A percentile compares a stretch with the other conserved stretches of the same genome.
phyloP scores from a whole-genome alignment of 2,797 vertebrate genomes.

The Amblyopsis hoosieri region DNA sequence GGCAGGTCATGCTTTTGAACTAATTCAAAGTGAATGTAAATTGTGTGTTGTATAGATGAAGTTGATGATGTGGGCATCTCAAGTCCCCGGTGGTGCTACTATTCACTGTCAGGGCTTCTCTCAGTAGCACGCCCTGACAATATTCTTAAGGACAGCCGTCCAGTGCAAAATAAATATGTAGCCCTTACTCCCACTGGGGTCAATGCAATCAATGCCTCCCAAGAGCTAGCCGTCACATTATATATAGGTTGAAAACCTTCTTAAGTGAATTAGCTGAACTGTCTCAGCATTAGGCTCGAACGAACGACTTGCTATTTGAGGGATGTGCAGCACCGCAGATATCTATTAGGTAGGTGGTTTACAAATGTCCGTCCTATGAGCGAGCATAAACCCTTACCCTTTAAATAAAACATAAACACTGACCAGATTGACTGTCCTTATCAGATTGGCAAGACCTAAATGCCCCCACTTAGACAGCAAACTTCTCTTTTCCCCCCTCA shows the following conservation, averaged over 20 bases:
- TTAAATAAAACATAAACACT: constrained; percentile 18
- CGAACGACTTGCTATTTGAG: constrained; percentile 42
- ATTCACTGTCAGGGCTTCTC: constrained; percentile 37
- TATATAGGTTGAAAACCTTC: constrained; percentile 54
- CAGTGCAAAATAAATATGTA: constrained; percentile 69
- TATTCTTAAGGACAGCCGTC: constrained; percentile 66
- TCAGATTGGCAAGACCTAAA: constrained; percentile 5
- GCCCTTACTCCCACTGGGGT: constrained; percentile 58
- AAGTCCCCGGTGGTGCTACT: constrained; percentile 24
- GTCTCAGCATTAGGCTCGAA: constrained; percentile 38
- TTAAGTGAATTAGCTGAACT: constrained; percentile 56
- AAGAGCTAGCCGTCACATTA: constrained; percentile 64
- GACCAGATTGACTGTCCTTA: constrained; percentile 4
- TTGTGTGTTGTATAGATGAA: constrained; percentile 28
- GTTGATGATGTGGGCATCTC: constrained; percentile 49
- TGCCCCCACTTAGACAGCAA: constrained; percentile 14
- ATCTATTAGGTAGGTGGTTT: constrained; percentile 10
- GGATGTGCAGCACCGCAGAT: constrained; percentile 36
- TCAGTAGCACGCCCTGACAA: constrained; percentile 46
- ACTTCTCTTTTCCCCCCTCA: constrained; percentile 10
- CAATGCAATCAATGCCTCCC: constrained; percentile 68
- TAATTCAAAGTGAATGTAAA: constrained; percentile 51
- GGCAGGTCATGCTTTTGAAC: constrained; percentile 56
- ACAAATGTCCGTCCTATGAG: constrained; percentile 34
- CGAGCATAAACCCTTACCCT: constrained; percentile 5